Evolutionary conservation across 2,888 invertebrate genomes (phyloP).

Genomic region (Prosapia bicincta): DNA sequence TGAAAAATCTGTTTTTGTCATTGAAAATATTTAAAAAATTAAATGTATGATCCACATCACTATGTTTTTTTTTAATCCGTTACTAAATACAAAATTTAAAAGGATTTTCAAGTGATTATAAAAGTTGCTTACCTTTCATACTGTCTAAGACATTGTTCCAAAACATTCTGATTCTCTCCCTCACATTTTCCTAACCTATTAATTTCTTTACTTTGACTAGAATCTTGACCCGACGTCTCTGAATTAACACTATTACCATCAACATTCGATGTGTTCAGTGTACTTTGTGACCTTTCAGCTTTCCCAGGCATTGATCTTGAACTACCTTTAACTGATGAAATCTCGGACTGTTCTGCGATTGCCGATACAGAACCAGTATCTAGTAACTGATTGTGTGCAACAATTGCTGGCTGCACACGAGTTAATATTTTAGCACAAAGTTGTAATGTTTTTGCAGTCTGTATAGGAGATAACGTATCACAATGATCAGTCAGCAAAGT

Average conservation of each 20-base stretch:
- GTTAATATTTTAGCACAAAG: constrained; percentile 70
- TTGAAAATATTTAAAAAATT: too few relatives aligned
- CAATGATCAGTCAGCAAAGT: constrained; percentile 58
- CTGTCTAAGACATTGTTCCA: constrained; percentile 56
- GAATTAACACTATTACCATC: constrained; percentile 7
- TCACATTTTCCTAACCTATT: neutral
- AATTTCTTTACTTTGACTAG: constrained; percentile 6
- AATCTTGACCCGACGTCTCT: neutral
- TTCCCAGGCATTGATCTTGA: neutral
- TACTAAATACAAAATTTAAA: neutral
- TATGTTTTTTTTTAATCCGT: too few relatives aligned
- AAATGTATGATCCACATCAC: too few relatives aligned
- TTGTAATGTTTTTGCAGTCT: constrained; percentile 61
- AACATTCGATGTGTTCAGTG: neutral
- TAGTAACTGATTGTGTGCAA: neutral
- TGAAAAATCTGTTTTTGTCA: too few relatives aligned
- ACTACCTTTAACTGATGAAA: neutral
- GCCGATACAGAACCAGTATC: constrained; percentile 13
- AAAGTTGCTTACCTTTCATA: constrained; percentile 47
- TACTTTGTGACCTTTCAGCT: neutral
- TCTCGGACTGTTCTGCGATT: constrained; percentile 19
- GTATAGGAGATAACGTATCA: constrained; percentile 53
- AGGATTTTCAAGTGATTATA: too few relatives aligned
- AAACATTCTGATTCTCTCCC: constrained; percentile 29
- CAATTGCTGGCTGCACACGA: constrained; percentile 61